phyloP scores from a whole-genome alignment of 2,113 vertebrate genomes.

The Oreocharis arfaki region DNA sequence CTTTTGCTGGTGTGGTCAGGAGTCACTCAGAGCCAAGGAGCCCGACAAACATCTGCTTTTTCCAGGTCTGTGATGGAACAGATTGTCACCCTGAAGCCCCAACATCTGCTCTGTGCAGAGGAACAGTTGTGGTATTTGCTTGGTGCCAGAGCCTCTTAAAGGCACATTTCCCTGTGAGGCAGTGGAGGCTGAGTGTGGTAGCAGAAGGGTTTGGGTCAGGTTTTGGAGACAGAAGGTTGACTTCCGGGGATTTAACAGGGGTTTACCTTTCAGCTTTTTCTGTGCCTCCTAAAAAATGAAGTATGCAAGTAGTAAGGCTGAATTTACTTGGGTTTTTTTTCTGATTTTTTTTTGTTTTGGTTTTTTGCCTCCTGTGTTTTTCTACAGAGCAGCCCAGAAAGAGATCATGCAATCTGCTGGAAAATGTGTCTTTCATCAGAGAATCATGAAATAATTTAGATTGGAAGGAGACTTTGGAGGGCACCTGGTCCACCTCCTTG shows the following conservation, averaged over 20 bases:
- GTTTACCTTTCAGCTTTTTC: neutral
- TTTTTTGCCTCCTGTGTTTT: neutral
- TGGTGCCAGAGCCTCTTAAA: conserved; percentile 16
- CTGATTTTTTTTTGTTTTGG: accelerated
- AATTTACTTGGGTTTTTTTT: neutral
- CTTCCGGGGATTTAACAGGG: neutral
- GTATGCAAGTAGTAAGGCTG: neutral
- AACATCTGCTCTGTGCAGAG: neutral
- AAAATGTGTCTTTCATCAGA: neutral
- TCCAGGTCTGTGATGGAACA: neutral
- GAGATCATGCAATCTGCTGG: neutral
- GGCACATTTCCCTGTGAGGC: neutral
- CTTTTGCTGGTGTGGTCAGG: neutral
- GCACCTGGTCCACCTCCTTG: neutral
- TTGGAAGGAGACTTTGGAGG: neutral
- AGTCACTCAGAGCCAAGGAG: neutral
- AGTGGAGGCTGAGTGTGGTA: neutral
- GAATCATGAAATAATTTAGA: neutral
- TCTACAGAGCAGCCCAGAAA: neutral
- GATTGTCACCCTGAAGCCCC: neutral
- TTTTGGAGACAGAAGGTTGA: neutral
- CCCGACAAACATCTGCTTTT: conserved; percentile 32
- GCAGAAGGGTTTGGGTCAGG: neutral
- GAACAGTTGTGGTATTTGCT: neutral
- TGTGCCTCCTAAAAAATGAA: neutral